Base-by-base conservation (phyloP, 2,888 invertebrate species). In the Rotaria sp. region DNA sequence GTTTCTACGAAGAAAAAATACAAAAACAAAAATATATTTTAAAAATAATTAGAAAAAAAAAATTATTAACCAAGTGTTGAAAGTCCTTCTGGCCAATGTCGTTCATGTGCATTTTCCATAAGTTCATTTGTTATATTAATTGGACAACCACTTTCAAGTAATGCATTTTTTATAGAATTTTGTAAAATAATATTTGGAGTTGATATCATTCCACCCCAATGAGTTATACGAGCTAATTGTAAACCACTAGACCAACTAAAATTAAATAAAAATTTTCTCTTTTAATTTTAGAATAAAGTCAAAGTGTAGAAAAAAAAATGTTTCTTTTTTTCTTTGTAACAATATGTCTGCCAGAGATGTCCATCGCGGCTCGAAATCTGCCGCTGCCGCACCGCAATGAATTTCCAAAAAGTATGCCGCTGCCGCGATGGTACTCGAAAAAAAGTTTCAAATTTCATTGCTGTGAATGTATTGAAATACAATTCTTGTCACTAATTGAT, bases 161-260 rank as follows among this genome's bases (percentile, higher is more conserved):
- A 92, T 35, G 96, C 95, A 89, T 96, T 93, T 90, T 96, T 96
- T 88, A 97, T 96, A 94, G 96, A 95, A 90, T 95, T 94, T 94
- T 97, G 92, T 41, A 90, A 92, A 85, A 95, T 94, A 91, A 96
- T 95, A 91, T 97, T 97, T 0, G 97, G 97, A 26, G 97, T 97
- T 48, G 96, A 96, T 90, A 97, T 97, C 96, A 97, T 96, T 86
- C 97, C 97, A 86, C 97, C 97, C 97, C 97, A 97, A 87, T 97
- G 93, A 1, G 96, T 96, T 84, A 97, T 96, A 87, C 96, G 92
- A 38, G 91, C 91, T n/a, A 90, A 88, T 85, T 89, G 89, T 55
- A 91, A 88, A 67, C 89, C 89, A 48, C 87, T 88, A 41, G 90
- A 89, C 91, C 91, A 91, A 86, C 91, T 90, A 87, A 24, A 45